Conservation (phyloP, 2,113 vertebrate genomes). For the Addax nasomaculatus region DNA sequence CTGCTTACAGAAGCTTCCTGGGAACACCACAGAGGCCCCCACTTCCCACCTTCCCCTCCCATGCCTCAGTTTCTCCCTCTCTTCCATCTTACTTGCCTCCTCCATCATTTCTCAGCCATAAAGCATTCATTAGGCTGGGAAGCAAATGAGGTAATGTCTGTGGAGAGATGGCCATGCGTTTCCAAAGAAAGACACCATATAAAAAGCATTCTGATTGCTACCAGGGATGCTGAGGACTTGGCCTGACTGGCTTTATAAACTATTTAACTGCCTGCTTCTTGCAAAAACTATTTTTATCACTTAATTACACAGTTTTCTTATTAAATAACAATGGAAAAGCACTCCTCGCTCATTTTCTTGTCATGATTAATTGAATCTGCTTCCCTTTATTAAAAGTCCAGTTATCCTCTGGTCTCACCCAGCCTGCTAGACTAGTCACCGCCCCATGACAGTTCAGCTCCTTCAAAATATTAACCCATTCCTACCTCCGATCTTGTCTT, state of each 20-base stretch:
- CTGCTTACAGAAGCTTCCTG: background rate
- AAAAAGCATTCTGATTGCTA: conserved; percentile 76
- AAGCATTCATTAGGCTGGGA: conserved; percentile 65
- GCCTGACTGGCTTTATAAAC: conserved; percentile 71
- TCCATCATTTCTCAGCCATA: conserved; percentile 57
- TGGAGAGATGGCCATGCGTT: conserved; percentile 61
- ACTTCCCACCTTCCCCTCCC: background rate
- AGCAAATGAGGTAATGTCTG: conserved; percentile 76
- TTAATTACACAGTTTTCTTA: conserved; percentile 75
- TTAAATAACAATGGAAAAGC: conserved; percentile 71
- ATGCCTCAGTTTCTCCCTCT: conserved; percentile 66
- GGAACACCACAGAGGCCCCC: background rate
- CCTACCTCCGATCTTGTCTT: background rate
- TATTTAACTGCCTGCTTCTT: conserved; percentile 71
- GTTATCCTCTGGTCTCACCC: conserved; percentile 72
- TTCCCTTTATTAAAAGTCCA: conserved; percentile 77
- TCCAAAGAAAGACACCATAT: conserved; percentile 78
- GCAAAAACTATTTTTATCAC: conserved; percentile 78
- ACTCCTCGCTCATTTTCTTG: conserved; percentile 79
- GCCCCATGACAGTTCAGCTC: conserved; percentile 31
- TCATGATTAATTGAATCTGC: conserved; percentile 80
- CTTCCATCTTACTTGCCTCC: background rate
- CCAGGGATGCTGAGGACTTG: conserved; percentile 68
- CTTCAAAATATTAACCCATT: conserved; percentile 71
- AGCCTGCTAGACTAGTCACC: conserved; percentile 60